Conservation (phyloP, 2,888 invertebrate genomes). For the Leistus spinibarbis region DNA sequence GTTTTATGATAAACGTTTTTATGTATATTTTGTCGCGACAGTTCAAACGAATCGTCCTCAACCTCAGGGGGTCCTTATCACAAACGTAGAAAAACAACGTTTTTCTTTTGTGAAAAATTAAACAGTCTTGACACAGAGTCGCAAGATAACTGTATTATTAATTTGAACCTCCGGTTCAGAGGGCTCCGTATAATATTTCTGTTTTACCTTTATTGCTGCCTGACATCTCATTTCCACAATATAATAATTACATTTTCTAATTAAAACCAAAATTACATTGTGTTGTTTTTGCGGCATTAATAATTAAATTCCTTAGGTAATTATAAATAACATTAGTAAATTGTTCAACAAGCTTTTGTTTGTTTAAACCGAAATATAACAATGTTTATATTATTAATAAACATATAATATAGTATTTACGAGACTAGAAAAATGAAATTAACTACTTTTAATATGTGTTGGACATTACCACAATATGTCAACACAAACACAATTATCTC, state of each 20-base stretch:
- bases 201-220: background rate
- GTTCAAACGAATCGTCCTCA: background rate
- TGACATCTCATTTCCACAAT: slow-evolving; percentile 10
- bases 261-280: slow-evolving; percentile 30
- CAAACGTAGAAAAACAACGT: background rate
- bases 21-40: slow-evolving; percentile 9
- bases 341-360: background rate
- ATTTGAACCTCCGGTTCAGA: background rate
- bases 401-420: too few relatives aligned
- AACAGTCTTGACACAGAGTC: background rate
- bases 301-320: background rate
- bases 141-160: background rate
- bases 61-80: background rate
- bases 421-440: too few relatives aligned
- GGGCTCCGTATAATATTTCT: too few relatives aligned
- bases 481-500: background rate
- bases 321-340: background rate
- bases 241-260: slow-evolving; percentile 35
- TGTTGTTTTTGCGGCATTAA: background rate
- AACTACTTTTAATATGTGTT: too few relatives aligned
- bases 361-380: background rate
- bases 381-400: background rate
- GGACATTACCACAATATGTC: background rate
- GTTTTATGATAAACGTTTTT: background rate
- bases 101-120: background rate